phyloP scores from a whole-genome alignment of 2,113 vertebrate species.

The Zeus faber region DNA sequence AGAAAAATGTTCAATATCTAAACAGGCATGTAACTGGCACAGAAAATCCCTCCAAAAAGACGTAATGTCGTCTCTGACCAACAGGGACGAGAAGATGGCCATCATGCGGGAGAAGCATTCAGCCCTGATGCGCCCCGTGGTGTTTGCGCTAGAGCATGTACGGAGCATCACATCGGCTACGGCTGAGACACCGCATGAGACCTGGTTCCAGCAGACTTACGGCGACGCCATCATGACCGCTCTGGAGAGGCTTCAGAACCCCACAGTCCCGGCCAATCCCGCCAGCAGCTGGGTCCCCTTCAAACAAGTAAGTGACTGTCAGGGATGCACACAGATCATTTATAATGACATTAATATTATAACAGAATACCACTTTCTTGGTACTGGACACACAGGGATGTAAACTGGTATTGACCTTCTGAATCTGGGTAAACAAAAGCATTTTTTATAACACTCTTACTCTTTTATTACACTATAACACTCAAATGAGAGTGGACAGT shows the following conservation, averaged over 20 bases:
- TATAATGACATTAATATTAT: too few species aligned
- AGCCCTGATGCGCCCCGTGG: slow-evolving; percentile 94
- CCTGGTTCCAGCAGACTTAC: slow-evolving; percentile 96
- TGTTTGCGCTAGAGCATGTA: slow-evolving; percentile 95
- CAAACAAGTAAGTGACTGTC: slow-evolving; percentile 83
- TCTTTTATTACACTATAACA: too few species aligned
- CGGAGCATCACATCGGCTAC: slow-evolving; percentile 90
- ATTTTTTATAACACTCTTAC: too few species aligned
- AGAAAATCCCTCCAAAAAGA: too few species aligned
- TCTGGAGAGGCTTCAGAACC: slow-evolving; percentile 88
- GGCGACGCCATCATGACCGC: slow-evolving; percentile 88
- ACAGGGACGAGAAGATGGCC: slow-evolving; percentile 94
- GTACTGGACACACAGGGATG: too few species aligned
- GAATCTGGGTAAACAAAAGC: too few species aligned
- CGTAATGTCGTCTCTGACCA: too few species aligned
- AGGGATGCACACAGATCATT: not conserved
- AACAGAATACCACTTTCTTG: too few species aligned
- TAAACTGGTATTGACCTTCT: too few species aligned
- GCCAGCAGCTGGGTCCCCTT: slow-evolving; percentile 97
- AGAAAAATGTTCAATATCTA: too few species aligned
- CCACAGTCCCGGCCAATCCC: slow-evolving; percentile 91
- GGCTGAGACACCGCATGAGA: slow-evolving; percentile 94
- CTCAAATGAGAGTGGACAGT: too few species aligned
- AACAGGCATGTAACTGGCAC: too few species aligned
- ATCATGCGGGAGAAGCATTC: slow-evolving; percentile 99